Conservation (phyloP, 2,113 vertebrate genomes). For the Brachypodius melanocephalos region DNA sequence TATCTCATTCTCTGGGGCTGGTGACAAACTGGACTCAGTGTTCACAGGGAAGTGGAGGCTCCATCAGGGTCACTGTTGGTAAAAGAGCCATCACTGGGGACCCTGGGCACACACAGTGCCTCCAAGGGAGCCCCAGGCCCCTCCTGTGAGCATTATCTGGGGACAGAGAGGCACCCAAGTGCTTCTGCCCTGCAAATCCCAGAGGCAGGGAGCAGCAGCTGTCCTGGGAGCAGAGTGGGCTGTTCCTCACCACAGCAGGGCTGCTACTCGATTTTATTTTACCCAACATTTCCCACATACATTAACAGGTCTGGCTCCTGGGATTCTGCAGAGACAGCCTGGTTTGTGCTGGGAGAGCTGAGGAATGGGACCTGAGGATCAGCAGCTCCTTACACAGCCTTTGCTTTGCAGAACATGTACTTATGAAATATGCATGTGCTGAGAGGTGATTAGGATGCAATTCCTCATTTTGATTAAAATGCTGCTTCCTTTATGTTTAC, state of each 20-base stretch:
- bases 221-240: slow-evolving; percentile 61
- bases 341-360: neutral
- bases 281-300: neutral
- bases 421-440: slow-evolving; percentile 25
- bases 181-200: neutral
- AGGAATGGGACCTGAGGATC: neutral
- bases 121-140: neutral
- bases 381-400: neutral
- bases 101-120: neutral
- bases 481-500: neutral
- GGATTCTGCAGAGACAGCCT: neutral
- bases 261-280: slow-evolving; percentile 62
- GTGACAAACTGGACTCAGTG: neutral
- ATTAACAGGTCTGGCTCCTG: neutral
- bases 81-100: neutral
- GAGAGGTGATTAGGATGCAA: neutral
- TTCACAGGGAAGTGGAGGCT: neutral
- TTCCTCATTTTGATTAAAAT: slow-evolving; percentile 16
- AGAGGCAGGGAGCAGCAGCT: neutral
- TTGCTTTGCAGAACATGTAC: neutral
- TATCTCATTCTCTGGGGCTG: neutral
- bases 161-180: neutral
- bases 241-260: slow-evolving; percentile 81
- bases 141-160: neutral
- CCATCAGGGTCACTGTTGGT: neutral